Conservation (phyloP, 2,888 invertebrate genomes). For the Acanthococcus lagerstroemiae region DNA sequence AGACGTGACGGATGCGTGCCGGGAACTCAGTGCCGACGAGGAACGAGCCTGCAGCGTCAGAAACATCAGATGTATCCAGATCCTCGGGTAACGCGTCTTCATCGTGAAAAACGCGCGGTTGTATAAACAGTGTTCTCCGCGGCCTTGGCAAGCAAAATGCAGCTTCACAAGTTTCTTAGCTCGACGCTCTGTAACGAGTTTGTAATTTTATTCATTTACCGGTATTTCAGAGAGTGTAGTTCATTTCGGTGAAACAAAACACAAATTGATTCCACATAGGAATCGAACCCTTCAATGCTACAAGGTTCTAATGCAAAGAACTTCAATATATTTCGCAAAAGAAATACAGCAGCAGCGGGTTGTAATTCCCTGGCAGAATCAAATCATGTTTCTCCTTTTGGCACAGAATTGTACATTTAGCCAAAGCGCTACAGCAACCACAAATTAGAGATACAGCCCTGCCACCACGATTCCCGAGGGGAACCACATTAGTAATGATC, state of each 20-base stretch:
- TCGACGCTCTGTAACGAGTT: slow-evolving; percentile 54
- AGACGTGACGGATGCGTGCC: slow-evolving; percentile 71
- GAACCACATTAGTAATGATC: too few species aligned
- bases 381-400: too few species aligned
- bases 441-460: too few species aligned
- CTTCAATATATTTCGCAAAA: too few species aligned
- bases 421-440: too few species aligned
- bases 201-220: neutral
- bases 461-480: too few species aligned
- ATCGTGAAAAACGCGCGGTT: slow-evolving; percentile 65
- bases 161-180: slow-evolving; percentile 79
- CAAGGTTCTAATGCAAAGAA: too few species aligned
- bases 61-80: slow-evolving; percentile 95
- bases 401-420: too few species aligned
- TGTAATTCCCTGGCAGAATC: too few species aligned
- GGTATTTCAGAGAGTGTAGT: too few species aligned
- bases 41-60: slow-evolving; percentile 78
- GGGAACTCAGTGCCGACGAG: slow-evolving; percentile 63
- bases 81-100: slow-evolving; percentile 69
- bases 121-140: slow-evolving; percentile 77
- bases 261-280: neutral
- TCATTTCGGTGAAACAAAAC: too few species aligned
- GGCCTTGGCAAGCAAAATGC: slow-evolving; percentile 79
- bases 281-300: neutral
- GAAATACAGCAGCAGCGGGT: too few species aligned